phyloP scores from a whole-genome alignment of 2,888 invertebrate genomes.

The Mechanitis messenoides region DNA sequence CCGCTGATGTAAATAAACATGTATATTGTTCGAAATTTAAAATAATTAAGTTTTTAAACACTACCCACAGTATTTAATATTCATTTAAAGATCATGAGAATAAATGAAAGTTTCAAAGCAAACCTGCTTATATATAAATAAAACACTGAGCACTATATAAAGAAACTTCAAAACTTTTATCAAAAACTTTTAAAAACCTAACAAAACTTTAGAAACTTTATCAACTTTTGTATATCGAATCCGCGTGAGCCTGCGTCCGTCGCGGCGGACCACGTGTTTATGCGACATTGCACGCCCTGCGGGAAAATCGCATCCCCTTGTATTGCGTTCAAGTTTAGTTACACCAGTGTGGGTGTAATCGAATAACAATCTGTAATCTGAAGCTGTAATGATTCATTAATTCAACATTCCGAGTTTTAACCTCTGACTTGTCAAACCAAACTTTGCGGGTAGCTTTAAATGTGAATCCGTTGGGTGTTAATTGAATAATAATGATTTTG shows the following conservation, averaged over 20 bases:
- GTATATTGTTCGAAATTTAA: neutral
- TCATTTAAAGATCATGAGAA: neutral
- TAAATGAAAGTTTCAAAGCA: neutral
- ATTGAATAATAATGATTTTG: no score
- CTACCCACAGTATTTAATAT: neutral
- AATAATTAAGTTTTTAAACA: neutral
- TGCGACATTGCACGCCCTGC: constrained; percentile 62
- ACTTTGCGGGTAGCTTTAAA: constrained; percentile 12
- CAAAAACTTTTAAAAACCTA: neutral
- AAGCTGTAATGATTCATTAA: constrained; percentile 67
- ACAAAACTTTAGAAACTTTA: neutral
- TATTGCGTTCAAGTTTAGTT: constrained; percentile 39
- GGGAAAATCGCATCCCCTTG: constrained; percentile 64
- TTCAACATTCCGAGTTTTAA: constrained; percentile 45
- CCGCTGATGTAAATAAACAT: constrained; percentile 4
- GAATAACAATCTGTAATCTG: constrained; percentile 60
- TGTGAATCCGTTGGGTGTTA: no score
- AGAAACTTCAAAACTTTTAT: neutral
- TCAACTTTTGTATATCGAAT: constrained; percentile 31
- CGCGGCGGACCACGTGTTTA: constrained; percentile 68
- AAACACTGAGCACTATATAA: neutral
- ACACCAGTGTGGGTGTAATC: constrained; percentile 48
- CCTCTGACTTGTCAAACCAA: constrained; percentile 43
- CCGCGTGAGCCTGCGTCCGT: constrained; percentile 63
- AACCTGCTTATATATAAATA: neutral